Evolutionary conservation across 2,113 vertebrate species (phyloP).

Genomic region (Gallinago jamesoni): DNA sequence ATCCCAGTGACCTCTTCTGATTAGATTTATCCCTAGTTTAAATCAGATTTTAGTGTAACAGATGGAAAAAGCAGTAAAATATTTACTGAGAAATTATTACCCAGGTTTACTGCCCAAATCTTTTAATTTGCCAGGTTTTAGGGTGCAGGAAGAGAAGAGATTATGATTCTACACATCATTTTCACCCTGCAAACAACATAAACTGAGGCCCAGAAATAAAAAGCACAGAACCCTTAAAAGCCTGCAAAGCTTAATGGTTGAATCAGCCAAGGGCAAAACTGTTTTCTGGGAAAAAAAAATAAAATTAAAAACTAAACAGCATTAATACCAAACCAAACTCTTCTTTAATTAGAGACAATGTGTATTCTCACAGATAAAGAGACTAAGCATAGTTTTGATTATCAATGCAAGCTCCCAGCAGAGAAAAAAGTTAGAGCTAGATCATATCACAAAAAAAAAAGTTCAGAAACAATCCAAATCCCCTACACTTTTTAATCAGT

Average conservation of each 20-base stretch:
- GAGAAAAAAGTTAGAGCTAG: not conserved
- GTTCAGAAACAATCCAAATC: not conserved
- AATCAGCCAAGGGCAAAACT: not conserved
- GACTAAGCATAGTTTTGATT: not conserved
- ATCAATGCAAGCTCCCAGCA: not conserved
- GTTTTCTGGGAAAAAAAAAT: not conserved
- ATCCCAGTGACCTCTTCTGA: conserved; percentile 27
- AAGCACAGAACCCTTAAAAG: not conserved
- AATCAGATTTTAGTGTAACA: conserved; percentile 26
- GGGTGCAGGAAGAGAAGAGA: not conserved
- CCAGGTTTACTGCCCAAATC: not conserved
- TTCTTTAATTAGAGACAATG: not conserved
- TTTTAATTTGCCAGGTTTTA: not conserved
- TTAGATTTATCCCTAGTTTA: conserved; percentile 17
- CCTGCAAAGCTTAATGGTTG: not conserved
- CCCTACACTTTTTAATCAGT: not conserved
- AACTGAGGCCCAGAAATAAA: not conserved
- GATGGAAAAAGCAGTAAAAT: conserved; percentile 36
- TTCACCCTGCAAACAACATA: not conserved
- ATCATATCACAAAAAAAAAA: not conserved
- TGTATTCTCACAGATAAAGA: not conserved
- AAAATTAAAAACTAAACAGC: not conserved
- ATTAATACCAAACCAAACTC: not conserved
- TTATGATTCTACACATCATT: not conserved
- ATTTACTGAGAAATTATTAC: conserved; percentile 27